Base-by-base conservation (phyloP, 1,140 invertebrate genomes). In the Drosophila kikkawai region DNA sequence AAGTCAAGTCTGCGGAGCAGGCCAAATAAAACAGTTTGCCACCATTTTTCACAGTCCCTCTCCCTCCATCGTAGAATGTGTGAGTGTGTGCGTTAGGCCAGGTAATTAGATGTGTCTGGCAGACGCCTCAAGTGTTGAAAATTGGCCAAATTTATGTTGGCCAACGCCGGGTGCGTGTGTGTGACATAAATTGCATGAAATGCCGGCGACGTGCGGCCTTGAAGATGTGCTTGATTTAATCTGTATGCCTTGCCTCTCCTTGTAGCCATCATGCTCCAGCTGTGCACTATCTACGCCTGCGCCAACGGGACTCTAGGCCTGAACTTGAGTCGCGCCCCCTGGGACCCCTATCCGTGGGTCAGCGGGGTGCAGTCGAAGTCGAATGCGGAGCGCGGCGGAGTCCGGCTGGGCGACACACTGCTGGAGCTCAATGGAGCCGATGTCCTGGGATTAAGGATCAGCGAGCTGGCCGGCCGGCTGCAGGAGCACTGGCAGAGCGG, bases 261-360 rank as follows among this genome's bases (percentile, higher is more conserved):
- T 64, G 13, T 51, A 80, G 76, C 44, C 60, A 47, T 39, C 15
- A 90, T 92, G 91, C 77, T 92, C 37, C 91, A 92, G 61, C 57
- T 86, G 41, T 92, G 86, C 75, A 86, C 81, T 37, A 90, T 92
- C 19, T 80, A 92, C 37, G 84, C 90, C 22, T 88, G 82, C 66
- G 78, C 91, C 12, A 88, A 88, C 47, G 92, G 93, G 42, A 91
- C 90, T 9, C 80, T 93, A 51, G 93, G 93, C 36, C 73, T 93
- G 44, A 92, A 93, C 50, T 80, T 93, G 78, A 93, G 83, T 71
- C 91, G 93, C 48, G 93, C 93, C 50, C 92, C 92, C 56, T 93
- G 92, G 91, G 93, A 93, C 61, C 92, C 93, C 0, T 93, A 93
- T 84, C 93, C 93, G 0, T 93, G 93, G 93, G 93, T 93, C 44